Percentiles rank a stretch among this genome's conserved stretches.
Conservation (phyloP, 2,888 invertebrate species). For the Orthosia incerta region DNA sequence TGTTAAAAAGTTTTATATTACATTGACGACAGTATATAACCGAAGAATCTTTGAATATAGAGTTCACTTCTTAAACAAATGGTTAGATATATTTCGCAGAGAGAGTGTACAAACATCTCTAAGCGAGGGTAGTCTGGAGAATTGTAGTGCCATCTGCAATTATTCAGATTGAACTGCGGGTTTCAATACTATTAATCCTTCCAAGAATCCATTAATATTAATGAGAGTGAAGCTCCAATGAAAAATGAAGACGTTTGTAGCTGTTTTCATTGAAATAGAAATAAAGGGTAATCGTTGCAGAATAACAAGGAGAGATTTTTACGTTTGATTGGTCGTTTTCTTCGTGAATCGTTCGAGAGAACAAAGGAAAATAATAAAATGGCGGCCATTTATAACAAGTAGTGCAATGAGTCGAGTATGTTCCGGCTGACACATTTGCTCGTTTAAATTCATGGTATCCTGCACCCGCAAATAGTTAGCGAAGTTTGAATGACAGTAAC, state of each 20-base stretch:
- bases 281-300: constrained; percentile 48
- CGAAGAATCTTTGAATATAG: constrained; percentile 30
- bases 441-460: constrained; percentile 62
- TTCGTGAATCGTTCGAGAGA: constrained; percentile 27
- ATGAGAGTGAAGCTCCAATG: constrained; percentile 71
- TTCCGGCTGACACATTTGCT: constrained; percentile 58
- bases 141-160: constrained; percentile 76
- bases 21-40: constrained; percentile 30
- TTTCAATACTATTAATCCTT: constrained; percentile 86
- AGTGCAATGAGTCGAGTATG: constrained; percentile 40
- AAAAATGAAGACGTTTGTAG: constrained; percentile 75
- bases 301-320: constrained; percentile 29
- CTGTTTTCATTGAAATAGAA: constrained; percentile 57
- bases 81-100: constrained; percentile 40
- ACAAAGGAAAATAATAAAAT: constrained; percentile 29
- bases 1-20: constrained; percentile 36
- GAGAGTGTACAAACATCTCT: constrained; percentile 51
- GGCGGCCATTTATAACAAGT: constrained; percentile 16
- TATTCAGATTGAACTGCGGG: constrained; percentile 83
- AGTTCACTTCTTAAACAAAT: constrained; percentile 52
- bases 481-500: constrained; percentile 72
- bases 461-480: constrained; percentile 70
- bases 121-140: constrained; percentile 43
- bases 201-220: constrained; percentile 74
- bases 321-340: constrained; percentile 25